A percentile compares a stretch with the other conserved stretches of the same genome.
phyloP scores from a whole-genome alignment of 2,888 invertebrate genomes.

The Coelopa pilipes region DNA sequence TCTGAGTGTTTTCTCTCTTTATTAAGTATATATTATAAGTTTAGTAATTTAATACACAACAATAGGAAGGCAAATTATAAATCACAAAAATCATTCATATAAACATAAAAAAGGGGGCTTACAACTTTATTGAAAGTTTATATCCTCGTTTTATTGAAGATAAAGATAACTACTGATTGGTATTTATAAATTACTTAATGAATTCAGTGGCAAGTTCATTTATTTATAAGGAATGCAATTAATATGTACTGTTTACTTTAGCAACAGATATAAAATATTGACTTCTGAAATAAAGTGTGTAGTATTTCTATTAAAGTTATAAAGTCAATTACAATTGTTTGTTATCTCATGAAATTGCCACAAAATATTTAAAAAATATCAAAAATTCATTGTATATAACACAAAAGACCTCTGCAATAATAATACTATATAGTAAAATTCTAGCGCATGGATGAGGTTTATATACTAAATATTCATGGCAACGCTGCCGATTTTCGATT shows the following conservation, averaged over 20 bases:
- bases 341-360: not conserved
- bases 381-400: slow-evolving; percentile 29
- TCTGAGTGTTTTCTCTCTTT: slow-evolving; percentile 70
- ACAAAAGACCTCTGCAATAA: not conserved
- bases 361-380: not conserved
- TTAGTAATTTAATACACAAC: slow-evolving; percentile 45
- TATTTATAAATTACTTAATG: not conserved
- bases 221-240: not conserved
- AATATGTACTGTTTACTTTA: not conserved
- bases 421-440: no score
- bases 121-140: not conserved
- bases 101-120: slow-evolving; percentile 33
- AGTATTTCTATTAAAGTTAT: not conserved
- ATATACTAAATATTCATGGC: no score
- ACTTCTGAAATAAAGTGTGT: not conserved
- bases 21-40: slow-evolving; percentile 50
- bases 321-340: slow-evolving; percentile 8
- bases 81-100: slow-evolving; percentile 41
- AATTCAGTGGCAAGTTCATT: not conserved
- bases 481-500: no score
- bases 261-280: not conserved
- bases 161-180: no score
- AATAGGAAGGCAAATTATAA: slow-evolving; percentile 32
- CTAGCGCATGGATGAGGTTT: no score
- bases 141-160: not conserved